Conservation (phyloP, 2,797 vertebrate species). For the Thaleichthys pacificus region DNA sequence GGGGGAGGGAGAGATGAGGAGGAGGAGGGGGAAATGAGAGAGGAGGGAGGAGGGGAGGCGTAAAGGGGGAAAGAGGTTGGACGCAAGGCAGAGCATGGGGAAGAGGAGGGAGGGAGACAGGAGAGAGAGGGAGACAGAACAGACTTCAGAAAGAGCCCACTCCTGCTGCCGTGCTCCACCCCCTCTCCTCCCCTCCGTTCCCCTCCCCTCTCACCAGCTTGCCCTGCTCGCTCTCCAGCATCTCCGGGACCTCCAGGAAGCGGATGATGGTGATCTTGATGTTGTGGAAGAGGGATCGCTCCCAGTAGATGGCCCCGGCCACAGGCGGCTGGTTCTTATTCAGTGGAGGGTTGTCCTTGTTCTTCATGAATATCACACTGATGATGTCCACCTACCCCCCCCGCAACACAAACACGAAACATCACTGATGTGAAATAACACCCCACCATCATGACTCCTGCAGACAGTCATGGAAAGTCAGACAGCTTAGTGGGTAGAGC, state of each 20-base stretch:
- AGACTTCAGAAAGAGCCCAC: no score
- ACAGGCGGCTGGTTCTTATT: constrained; percentile 83
- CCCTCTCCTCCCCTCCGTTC: no score
- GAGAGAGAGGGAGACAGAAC: no score
- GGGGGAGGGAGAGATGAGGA: no score
- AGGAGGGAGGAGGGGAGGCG: background rate
- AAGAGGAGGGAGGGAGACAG: no score
- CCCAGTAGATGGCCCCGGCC: constrained; percentile 89
- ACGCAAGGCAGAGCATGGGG: background rate
- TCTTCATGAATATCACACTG: constrained; percentile 75
- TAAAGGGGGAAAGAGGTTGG: background rate
- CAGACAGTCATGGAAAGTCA: no score
- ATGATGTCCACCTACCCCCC: constrained; percentile 79
- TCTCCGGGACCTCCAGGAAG: constrained; percentile 79
- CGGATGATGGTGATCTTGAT: constrained; percentile 81
- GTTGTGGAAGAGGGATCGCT: constrained; percentile 75
- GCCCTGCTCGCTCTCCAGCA: constrained; percentile 75
- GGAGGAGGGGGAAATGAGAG: constrained; percentile 14
- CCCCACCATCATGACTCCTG: background rate
- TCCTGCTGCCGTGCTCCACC: no score
- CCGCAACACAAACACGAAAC: background rate
- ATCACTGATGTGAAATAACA: no score
- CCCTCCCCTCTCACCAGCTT: constrained; percentile 63
- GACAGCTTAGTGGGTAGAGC: no score
- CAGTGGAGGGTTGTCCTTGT: constrained; percentile 78